phyloP scores from a whole-genome alignment of 2,113 vertebrate species.

The Macroglossus sobrinus region DNA sequence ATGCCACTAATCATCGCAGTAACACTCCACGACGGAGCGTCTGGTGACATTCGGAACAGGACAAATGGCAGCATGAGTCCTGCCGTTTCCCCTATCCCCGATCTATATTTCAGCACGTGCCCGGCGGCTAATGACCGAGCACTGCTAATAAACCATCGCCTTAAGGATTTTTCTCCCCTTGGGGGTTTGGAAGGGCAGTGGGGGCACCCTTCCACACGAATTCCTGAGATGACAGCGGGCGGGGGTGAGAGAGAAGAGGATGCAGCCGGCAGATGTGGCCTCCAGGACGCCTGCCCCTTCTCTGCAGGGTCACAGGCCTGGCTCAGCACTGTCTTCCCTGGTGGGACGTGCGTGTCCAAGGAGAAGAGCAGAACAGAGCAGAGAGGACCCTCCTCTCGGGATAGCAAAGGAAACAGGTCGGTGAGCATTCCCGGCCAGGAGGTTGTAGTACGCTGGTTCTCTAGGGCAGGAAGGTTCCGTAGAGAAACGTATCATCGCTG shows the following conservation, averaged over 20 bases:
- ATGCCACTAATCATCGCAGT: slow-evolving; percentile 83
- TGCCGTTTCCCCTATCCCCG: slow-evolving; percentile 44
- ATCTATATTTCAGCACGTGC: slow-evolving; percentile 78
- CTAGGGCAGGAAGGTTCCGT: not conserved
- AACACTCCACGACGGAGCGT: slow-evolving; percentile 74
- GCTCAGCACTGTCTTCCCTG: too few species aligned
- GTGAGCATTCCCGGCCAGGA: not conserved
- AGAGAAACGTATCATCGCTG: not conserved
- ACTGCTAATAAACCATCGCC: slow-evolving; percentile 75
- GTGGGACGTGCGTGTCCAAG: fast-evolving
- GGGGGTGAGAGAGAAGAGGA: not conserved
- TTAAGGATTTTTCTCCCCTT: not conserved
- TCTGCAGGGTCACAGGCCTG: fast-evolving
- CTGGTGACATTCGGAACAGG: slow-evolving; percentile 79
- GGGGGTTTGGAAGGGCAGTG: slow-evolving; percentile 2
- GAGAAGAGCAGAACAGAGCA: not conserved
- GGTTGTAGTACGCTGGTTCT: not conserved
- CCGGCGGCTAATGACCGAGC: slow-evolving; percentile 66
- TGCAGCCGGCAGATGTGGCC: not conserved
- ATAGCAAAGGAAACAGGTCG: fast-evolving
- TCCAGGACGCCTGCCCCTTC: fast-evolving
- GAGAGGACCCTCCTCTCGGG: too few species aligned
- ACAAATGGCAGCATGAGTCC: slow-evolving; percentile 71
- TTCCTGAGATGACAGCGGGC: not conserved
- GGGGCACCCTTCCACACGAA: not conserved